These are phyloP conservation scores for Gibbula magus DNA, from an alignment of 2,888 invertebrate species.

Conservation along the genomic window DNA sequence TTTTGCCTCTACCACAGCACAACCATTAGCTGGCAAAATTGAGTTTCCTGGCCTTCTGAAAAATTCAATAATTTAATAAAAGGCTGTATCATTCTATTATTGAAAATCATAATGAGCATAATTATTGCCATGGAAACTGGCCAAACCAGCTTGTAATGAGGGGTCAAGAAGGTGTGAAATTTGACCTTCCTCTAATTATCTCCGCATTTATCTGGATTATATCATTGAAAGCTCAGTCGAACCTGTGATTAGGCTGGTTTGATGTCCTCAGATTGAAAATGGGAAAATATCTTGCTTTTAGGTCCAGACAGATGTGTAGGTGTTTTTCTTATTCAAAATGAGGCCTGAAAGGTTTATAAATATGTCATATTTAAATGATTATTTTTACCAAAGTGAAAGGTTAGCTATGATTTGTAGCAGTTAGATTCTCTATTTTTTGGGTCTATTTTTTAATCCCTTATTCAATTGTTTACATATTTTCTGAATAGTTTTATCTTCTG, in stretches of 20 bases:
- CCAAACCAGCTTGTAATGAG: background rate
- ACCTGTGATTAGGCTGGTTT: background rate
- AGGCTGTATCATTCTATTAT: slow-evolving; percentile 3
- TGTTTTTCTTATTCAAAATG: background rate
- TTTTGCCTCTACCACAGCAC: background rate
- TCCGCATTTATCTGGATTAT: background rate
- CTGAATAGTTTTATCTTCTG: background rate
- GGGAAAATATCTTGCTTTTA: background rate
- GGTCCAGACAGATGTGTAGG: background rate
- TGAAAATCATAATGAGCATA: slow-evolving; percentile 13
- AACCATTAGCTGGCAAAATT: background rate
- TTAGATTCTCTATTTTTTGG: background rate
- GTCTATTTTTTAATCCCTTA: background rate
- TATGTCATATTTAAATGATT: background rate
- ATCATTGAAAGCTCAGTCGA: background rate
- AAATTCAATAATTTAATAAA: slow-evolving; percentile 13
- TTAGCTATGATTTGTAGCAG: background rate
- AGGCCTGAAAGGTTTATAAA: too few relatives aligned
- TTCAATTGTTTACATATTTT: background rate
- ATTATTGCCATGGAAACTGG: slow-evolving; percentile 8
- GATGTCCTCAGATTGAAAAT: background rate
- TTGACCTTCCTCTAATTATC: slow-evolving; percentile 3
- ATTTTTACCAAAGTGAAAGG: background rate
- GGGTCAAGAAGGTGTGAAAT: slow-evolving; percentile 7
- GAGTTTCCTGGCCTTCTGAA: background rate